Conservation (phyloP, 2,113 vertebrate species). For the Anguilla rostrata region DNA sequence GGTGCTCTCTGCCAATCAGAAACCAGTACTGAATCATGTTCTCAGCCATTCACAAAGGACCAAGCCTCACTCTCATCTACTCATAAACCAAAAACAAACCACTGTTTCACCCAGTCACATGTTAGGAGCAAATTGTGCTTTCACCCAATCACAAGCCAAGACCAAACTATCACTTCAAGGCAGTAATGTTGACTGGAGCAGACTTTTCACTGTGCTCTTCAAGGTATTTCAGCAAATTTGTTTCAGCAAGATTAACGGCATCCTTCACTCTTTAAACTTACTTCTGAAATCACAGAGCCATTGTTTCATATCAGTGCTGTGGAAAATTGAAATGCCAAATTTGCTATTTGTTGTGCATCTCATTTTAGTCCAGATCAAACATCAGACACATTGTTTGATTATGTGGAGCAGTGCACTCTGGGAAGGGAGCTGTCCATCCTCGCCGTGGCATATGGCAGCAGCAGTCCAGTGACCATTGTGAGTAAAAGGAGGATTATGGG, state of each 20-base stretch:
- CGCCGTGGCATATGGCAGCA: conserved; percentile 65
- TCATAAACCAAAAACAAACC: too few species aligned
- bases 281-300: background rate
- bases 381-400: conserved; percentile 64
- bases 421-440: conserved; percentile 65
- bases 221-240: too few species aligned
- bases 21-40: background rate
- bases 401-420: conserved; percentile 58
- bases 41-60: background rate
- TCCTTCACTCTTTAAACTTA: background rate
- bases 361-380: conserved; percentile 73
- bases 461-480: conserved; percentile 58
- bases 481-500: conserved; percentile 43
- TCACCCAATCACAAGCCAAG: too few species aligned
- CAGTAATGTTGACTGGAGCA: too few species aligned
- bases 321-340: conserved; percentile 1
- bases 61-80: too few species aligned
- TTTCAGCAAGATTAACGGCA: too few species aligned
- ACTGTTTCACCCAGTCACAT: too few species aligned
- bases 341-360: background rate
- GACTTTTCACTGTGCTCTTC: too few species aligned
- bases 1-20: background rate
- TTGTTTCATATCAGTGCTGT: background rate
- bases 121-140: background rate
- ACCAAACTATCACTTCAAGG: too few species aligned